phyloP scores from a whole-genome alignment of 2,797 vertebrate species.

The Podarcis lilfordi region DNA sequence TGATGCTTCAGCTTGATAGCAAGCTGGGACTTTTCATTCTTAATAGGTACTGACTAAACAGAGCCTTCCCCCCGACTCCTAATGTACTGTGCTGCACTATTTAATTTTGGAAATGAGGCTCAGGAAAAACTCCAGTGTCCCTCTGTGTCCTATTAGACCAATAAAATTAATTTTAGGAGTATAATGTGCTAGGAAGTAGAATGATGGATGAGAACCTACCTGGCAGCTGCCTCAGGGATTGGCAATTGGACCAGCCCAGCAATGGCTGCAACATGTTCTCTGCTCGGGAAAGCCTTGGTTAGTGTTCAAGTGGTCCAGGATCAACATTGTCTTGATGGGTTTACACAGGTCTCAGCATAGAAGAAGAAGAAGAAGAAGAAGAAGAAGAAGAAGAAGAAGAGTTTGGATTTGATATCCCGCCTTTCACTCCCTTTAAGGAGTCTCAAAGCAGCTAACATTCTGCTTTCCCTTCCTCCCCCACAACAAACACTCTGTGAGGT shows the following conservation, averaged over 20 bases:
- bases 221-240: background rate
- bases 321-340: background rate
- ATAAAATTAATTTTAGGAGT: constrained; percentile 2
- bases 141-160: background rate
- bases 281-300: background rate
- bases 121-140: background rate
- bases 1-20: constrained; percentile 4
- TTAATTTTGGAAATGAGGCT: constrained; percentile 13
- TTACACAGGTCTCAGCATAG: background rate
- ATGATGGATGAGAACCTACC: background rate
- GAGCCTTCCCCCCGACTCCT: background rate
- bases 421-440: too few species aligned
- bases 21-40: constrained; percentile 1
- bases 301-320: background rate
- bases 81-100: constrained; percentile 8
- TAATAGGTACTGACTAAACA: constrained; percentile 20
- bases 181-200: background rate
- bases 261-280: background rate
- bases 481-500: too few species aligned
- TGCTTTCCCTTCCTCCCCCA: too few species aligned
- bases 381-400: too few species aligned
- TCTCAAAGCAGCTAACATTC: too few species aligned
- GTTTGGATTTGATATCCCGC: too few species aligned
- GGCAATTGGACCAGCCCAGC: background rate
- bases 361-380: too few species aligned